Percentiles rank a stretch among this genome's conserved stretches.
phyloP scores from a whole-genome alignment of 1,140 invertebrate genomes.

The Tetranychus cinnabarinus region DNA sequence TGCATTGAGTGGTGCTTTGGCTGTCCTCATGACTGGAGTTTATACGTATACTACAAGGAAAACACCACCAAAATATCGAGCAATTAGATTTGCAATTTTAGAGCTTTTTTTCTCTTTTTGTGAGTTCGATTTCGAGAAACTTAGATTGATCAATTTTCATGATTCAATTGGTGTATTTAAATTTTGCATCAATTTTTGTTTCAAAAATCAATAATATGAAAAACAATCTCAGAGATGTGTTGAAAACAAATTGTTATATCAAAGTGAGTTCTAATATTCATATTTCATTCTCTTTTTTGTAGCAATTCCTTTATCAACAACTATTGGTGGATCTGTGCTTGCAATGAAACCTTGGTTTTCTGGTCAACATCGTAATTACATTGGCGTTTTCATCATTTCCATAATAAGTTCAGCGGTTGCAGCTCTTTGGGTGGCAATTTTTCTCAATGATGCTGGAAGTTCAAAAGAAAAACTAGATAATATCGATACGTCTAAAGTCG shows the following conservation, averaged over 20 bases:
- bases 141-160: too few relatives aligned
- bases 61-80: not conserved
- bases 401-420: not conserved
- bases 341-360: not conserved
- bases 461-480: not conserved
- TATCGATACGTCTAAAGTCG: too few relatives aligned
- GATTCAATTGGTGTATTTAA: too few relatives aligned
- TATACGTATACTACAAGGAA: not conserved
- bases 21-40: too few relatives aligned
- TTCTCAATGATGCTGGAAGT: not conserved
- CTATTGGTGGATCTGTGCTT: not conserved
- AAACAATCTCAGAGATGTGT: too few relatives aligned
- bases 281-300: not conserved
- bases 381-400: not conserved
- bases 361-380: not conserved
- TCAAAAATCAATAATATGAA: too few relatives aligned
- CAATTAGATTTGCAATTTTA: slow-evolving; percentile 2
- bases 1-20: too few relatives aligned
- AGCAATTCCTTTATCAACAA: not conserved
- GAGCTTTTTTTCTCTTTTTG: slow-evolving; percentile 1
- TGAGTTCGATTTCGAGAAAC: not conserved
- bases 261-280: not conserved
- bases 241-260: not conserved
- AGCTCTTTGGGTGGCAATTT: not conserved
- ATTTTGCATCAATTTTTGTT: too few relatives aligned